phyloP scores from a whole-genome alignment of 1,140 invertebrate species.

The Caerostris extrusa region DNA sequence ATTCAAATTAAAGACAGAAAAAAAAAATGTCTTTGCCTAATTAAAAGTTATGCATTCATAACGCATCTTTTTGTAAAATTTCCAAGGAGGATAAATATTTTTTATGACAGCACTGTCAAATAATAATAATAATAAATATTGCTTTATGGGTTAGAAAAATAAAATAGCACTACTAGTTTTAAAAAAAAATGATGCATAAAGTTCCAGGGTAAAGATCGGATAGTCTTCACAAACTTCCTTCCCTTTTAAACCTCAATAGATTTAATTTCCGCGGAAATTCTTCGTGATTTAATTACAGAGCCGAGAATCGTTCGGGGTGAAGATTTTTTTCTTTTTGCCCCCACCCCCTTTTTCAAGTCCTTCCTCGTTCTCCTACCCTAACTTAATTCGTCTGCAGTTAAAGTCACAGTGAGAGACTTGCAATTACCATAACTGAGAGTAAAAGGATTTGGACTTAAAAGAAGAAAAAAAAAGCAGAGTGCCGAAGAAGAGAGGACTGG shows the following conservation, averaged over 20 bases:
- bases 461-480: neutral
- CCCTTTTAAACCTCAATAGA: slow-evolving; percentile 55
- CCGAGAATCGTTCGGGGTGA: slow-evolving; percentile 36
- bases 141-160: neutral
- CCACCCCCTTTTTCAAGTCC: neutral
- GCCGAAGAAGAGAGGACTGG: neutral
- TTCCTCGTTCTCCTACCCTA: neutral
- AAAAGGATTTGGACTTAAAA: slow-evolving; percentile 42
- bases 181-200: neutral
- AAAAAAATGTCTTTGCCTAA: too few species aligned
- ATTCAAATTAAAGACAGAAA: too few species aligned
- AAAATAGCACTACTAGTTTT: neutral
- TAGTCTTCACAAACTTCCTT: neutral
- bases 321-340: neutral
- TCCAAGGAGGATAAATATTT: too few species aligned
- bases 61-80: too few species aligned
- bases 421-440: slow-evolving; percentile 52
- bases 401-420: slow-evolving; percentile 27
- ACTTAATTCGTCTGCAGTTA: slow-evolving; percentile 32
- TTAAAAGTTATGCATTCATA: too few species aligned
- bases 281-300: slow-evolving; percentile 61
- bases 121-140: neutral
- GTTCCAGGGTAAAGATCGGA: slow-evolving; percentile 7
- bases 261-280: slow-evolving; percentile 63
- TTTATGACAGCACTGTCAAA: neutral